Percentiles rank a stretch among this genome's conserved stretches.
Evolutionary conservation across 1,140 invertebrate genomes (phyloP).

Genomic region (Apis laboriosa): DNA sequence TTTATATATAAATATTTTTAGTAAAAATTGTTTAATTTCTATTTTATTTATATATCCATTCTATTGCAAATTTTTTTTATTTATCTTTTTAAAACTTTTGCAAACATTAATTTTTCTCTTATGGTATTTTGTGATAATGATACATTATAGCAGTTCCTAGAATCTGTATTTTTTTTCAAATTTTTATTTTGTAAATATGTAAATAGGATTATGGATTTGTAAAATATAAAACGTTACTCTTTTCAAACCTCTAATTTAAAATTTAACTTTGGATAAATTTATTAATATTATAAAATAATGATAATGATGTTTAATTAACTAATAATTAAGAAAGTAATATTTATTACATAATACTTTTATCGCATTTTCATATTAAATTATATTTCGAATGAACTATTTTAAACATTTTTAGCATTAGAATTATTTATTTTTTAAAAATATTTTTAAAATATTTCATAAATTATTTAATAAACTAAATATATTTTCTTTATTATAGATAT

Average conservation of each 20-base stretch:
- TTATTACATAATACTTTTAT: background rate
- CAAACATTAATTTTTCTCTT: background rate
- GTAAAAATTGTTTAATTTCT: background rate
- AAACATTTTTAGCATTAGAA: background rate
- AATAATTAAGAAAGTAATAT: background rate
- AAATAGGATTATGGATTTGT: conserved; percentile 23
- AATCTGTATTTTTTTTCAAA: background rate
- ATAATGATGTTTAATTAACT: background rate
- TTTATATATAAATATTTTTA: background rate
- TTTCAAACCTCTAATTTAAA: background rate
- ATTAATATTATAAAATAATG: conserved; percentile 4
- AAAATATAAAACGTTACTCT: conserved; percentile 9
- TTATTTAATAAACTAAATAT: background rate
- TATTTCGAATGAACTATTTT: background rate
- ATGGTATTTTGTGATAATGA: background rate
- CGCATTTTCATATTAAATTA: too few relatives aligned
- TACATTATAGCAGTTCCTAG: background rate
- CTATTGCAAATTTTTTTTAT: background rate
- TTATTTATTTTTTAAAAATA: too few relatives aligned
- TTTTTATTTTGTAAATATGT: conserved; percentile 22
- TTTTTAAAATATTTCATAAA: background rate
- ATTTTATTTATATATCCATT: background rate
- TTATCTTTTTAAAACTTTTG: background rate
- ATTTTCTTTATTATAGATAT: background rate
- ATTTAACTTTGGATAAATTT: background rate